Evolutionary conservation across 1,140 invertebrate genomes (phyloP).

Genomic region (Helicoverpa armigera): DNA sequence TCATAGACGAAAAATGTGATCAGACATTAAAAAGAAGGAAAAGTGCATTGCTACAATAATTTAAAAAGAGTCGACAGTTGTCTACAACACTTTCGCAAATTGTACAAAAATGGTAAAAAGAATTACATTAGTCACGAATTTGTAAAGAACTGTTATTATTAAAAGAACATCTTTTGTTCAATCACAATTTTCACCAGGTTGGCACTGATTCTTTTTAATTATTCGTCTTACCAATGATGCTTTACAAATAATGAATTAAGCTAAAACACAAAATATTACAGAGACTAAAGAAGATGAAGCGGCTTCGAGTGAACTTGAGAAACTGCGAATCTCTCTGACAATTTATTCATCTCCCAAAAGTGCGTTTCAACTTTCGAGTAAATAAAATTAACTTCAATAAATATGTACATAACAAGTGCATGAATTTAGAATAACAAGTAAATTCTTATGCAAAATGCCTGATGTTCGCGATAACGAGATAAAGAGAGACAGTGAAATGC

Average conservation of each 20-base stretch:
- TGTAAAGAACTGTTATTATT: slow-evolving; percentile 20
- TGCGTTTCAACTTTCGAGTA: background rate
- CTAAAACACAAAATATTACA: background rate
- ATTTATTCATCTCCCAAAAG: background rate
- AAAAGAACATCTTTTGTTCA: slow-evolving; percentile 11
- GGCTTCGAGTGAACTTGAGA: background rate
- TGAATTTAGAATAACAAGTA: slow-evolving; percentile 4
- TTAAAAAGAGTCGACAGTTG: slow-evolving; percentile 19
- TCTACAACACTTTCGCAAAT: slow-evolving; percentile 23
- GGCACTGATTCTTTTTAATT: background rate
- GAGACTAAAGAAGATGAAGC: background rate
- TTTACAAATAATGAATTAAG: background rate
- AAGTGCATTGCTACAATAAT: slow-evolving; percentile 10
- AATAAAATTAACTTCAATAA: slow-evolving; percentile 1
- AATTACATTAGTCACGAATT: slow-evolving; percentile 22
- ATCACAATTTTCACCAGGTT: background rate
- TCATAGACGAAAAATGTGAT: background rate
- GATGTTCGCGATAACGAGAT: slow-evolving; percentile 27
- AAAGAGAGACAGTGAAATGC: slow-evolving; percentile 42
- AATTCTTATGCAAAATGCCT: slow-evolving; percentile 29
- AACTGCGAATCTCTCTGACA: background rate
- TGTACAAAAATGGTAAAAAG: slow-evolving; percentile 25
- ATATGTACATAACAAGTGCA: slow-evolving; percentile 28
- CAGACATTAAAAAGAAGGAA: slow-evolving; percentile 1
- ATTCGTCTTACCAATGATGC: background rate